Evolutionary conservation across 2,888 invertebrate species (phyloP).

Genomic region (Diplazon laetatorius): DNA sequence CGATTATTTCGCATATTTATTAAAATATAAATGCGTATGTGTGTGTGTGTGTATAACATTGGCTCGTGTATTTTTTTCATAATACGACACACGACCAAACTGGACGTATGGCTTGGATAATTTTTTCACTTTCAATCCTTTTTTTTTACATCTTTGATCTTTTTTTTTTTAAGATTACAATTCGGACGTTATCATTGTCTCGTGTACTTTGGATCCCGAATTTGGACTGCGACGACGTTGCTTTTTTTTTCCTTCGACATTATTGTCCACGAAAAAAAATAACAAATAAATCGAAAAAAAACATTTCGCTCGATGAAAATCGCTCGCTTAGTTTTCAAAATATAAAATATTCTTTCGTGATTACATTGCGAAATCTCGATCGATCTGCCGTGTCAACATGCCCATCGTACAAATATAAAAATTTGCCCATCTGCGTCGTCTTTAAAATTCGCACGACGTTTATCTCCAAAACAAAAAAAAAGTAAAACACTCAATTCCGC

Average conservation of each 20-base stretch:
- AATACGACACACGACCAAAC: neutral
- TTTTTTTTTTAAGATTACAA: constrained; percentile 21
- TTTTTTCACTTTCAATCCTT: constrained; percentile 7
- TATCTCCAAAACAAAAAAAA: constrained; percentile 21
- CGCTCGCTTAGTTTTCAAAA: neutral
- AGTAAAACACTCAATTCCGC: constrained; percentile 53
- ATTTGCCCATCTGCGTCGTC: neutral
- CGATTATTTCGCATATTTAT: constrained; percentile 50
- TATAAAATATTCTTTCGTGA: neutral
- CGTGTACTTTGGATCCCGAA: constrained; percentile 21
- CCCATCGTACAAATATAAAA: constrained; percentile 43
- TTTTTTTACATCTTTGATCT: constrained; percentile 18
- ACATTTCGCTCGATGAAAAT: constrained; percentile 35
- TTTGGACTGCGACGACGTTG: constrained; percentile 10
- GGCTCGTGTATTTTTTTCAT: neutral
- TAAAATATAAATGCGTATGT: constrained; percentile 57
- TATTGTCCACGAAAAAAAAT: no score
- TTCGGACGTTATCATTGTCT: constrained; percentile 56
- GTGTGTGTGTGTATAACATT: constrained; percentile 35
- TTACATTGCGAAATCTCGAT: constrained; percentile 26
- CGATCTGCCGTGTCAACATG: constrained; percentile 27
- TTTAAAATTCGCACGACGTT: neutral
- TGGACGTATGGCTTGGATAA: neutral
- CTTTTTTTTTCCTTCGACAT: constrained; percentile 18
- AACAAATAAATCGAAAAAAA: no score